These are phyloP conservation scores for Oscheius sp. DNA, from an alignment of 2,888 invertebrate genomes.

Conservation along the genomic window DNA sequence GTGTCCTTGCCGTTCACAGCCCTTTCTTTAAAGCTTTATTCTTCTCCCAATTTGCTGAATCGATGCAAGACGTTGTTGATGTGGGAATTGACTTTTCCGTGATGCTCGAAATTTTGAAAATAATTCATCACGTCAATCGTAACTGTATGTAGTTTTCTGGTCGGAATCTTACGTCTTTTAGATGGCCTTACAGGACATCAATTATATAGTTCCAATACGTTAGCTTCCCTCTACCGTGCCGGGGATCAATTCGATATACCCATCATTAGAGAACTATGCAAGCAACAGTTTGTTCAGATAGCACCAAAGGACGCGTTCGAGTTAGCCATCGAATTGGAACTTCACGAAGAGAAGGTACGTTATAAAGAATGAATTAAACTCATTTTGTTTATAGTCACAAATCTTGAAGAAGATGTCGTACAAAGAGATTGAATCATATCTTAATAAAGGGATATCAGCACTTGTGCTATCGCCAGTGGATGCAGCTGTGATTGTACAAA, in stretches of 20 bases:
- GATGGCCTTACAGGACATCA: background rate
- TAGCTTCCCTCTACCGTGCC: background rate
- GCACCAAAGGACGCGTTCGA: constrained; percentile 9
- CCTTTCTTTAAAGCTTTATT: constrained; percentile 19
- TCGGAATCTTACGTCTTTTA: background rate
- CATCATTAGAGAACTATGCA: background rate
- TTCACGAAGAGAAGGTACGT: constrained; percentile 11
- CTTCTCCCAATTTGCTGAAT: constrained; percentile 1
- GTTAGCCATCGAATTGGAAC: constrained; percentile 1
- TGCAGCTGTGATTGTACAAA: background rate
- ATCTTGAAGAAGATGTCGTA: constrained; percentile 16
- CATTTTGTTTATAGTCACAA: constrained; percentile 14
- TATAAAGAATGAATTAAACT: background rate
- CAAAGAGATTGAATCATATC: background rate
- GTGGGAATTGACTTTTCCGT: background rate
- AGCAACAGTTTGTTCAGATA: background rate
- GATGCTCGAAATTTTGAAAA: constrained; percentile 4
- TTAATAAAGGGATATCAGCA: background rate
- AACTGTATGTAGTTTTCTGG: background rate
- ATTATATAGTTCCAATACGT: background rate
- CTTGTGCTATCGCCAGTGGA: background rate
- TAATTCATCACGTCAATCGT: constrained; percentile 5
- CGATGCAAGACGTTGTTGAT: background rate
- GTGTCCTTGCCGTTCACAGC: background rate
- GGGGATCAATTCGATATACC: constrained; percentile 17